A percentile compares a stretch with the other conserved stretches of the same genome.
Evolutionary conservation across 2,113 vertebrate species (phyloP).

Genomic region (Actinemys pallida): DNA sequence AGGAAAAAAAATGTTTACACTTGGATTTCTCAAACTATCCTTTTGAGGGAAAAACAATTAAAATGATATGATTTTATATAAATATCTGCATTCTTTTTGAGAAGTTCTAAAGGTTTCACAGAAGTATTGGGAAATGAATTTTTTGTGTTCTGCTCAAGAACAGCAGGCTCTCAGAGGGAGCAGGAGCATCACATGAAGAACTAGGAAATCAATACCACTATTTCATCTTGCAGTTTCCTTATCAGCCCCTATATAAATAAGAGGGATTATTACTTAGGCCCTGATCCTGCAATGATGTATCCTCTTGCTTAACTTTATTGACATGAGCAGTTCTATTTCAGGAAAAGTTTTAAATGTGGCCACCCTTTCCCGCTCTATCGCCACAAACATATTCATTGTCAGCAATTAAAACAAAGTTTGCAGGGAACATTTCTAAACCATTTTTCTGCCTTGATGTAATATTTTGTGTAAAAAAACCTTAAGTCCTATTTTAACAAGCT

Average conservation of each 20-base stretch:
- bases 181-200: not conserved
- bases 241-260: not conserved
- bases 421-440: no score
- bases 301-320: not conserved
- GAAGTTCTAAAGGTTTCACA: accelerated
- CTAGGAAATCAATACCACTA: not conserved
- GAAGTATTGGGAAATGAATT: not conserved
- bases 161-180: not conserved
- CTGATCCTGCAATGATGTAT: not conserved
- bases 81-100: accelerated
- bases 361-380: not conserved
- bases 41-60: not conserved
- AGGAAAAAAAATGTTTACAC: conserved; percentile 61
- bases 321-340: not conserved
- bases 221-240: not conserved
- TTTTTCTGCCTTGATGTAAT: not conserved
- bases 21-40: conserved; percentile 51
- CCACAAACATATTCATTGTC: not conserved
- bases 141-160: not conserved
- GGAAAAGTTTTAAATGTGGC: not conserved
- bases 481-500: not conserved
- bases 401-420: not conserved
- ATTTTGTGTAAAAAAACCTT: not conserved
- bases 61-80: not conserved
- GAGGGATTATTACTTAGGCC: not conserved